phyloP scores from a whole-genome alignment of 2,888 invertebrate genomes.

The Aelia acuminata region DNA sequence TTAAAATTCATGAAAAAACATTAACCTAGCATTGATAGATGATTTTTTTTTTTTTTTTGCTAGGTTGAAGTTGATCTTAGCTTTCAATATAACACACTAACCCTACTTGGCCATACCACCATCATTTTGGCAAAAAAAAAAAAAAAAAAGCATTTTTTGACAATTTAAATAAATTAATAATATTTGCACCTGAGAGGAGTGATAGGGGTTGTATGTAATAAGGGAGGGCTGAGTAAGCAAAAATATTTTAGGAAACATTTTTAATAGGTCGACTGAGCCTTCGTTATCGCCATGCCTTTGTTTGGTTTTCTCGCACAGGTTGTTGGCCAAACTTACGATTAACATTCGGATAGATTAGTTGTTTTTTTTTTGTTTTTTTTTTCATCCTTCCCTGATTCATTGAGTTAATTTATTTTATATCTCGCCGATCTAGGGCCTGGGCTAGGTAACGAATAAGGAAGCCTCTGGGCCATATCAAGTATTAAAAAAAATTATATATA shows the following conservation, averaged over 20 bases:
- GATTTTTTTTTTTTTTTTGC: too few relatives aligned
- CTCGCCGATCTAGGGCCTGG: not conserved
- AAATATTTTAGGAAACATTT: not conserved
- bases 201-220: not conserved
- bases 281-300: not conserved
- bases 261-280: not conserved
- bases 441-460: not conserved
- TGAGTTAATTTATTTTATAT: constrained; percentile 32
- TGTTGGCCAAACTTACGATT: not conserved
- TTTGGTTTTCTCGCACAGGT: not conserved
- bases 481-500: not conserved
- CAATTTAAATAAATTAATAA: not conserved
- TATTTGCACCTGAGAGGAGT: not conserved
- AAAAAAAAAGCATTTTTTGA: not conserved
- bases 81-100: too few relatives aligned
- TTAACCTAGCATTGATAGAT: too few relatives aligned
- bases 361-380: too few relatives aligned
- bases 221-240: not conserved
- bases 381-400: not conserved
- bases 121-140: too few relatives aligned
- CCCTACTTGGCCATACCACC: too few relatives aligned
- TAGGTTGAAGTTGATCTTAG: too few relatives aligned
- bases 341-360: constrained; percentile 16
- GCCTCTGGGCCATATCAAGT: not conserved
- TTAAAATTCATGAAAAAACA: too few relatives aligned